Evolutionary conservation across 2,797 vertebrate genomes (phyloP).

Genomic region (Merluccius polli): DNA sequence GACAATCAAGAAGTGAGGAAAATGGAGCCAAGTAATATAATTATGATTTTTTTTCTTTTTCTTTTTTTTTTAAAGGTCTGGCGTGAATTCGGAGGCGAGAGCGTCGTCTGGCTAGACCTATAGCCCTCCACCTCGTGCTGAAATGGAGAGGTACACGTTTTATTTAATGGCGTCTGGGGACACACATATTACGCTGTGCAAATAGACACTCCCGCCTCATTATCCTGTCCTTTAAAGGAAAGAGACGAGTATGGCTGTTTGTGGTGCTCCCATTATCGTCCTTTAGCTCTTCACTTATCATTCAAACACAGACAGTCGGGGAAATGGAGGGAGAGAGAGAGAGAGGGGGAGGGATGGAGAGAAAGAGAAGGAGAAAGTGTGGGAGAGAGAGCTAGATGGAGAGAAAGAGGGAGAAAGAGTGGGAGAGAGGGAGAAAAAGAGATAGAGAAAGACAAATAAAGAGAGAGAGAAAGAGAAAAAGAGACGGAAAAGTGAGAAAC

Average conservation of each 20-base stretch:
- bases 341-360: constrained; percentile 8
- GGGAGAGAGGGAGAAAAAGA: constrained; percentile 11
- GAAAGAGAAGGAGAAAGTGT: not conserved
- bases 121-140: constrained; percentile 19
- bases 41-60: too few relatives aligned
- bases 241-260: constrained; percentile 62
- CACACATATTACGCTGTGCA: constrained; percentile 76
- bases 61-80: too few relatives aligned
- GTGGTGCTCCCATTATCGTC: constrained; percentile 63
- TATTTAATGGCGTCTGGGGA: constrained; percentile 64
- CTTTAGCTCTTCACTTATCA: constrained; percentile 53
- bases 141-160: constrained; percentile 39
- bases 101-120: constrained; percentile 4
- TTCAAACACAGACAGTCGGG: constrained; percentile 63
- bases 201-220: constrained; percentile 77
- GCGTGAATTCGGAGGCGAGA: not conserved
- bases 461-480: constrained; percentile 14
- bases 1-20: not conserved
- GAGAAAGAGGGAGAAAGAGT: not conserved
- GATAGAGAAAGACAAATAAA: not conserved
- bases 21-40: too few relatives aligned
- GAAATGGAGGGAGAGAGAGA: constrained; percentile 19
- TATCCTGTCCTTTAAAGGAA: constrained; percentile 75
- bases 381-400: constrained; percentile 15
- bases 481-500: not conserved